Base-by-base conservation (phyloP, 2,888 invertebrate species). In the Falcaria lacertinaria region DNA sequence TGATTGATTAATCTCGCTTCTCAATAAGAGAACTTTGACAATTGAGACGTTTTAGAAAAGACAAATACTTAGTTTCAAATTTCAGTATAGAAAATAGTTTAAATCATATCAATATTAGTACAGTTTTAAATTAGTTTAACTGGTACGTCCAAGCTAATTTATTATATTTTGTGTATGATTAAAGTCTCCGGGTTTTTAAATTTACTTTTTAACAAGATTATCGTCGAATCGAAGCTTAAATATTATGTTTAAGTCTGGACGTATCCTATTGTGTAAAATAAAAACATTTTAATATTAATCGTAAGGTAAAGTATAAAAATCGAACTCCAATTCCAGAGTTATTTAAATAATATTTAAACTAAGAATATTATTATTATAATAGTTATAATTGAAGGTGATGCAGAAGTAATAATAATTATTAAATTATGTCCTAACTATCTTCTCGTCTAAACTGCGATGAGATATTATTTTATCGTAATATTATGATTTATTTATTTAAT, bases 41-140 rank as follows among this genome's bases (percentile, higher is more conserved):
- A 37, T 22, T 51, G 58, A 54, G 49, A 59, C 45, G 54, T 61
- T 63, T 63, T 60, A 60, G 58, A 74, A 75, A 79, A 79, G 74
- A 74, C 73, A 79, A 64, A 53, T 69, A 66, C n/a, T n/a, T 4
- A 19, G 66, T 73, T 69, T 67, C 69, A 69, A 72, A 63, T 63
- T 72, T 69, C 69, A 67, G 28, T 62, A 63, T 83, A 80, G 79
- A 73, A 79, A 79, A 84, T 82, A 82, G 78, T 74, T 72, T 51
- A 62, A 80, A 54, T 78, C 84, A 85, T 86, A 86, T 85, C 84
- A 84, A 72, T 66, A 57, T 74, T 80, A 79, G 72, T 44, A 42
- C 69, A 62, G 58, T 52, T 69, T 43, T 45, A 45, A 60, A 52
- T 41, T 65, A 66, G 55, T 52, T 44, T 34, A 63, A 61, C 58